Evolutionary conservation across 1,140 invertebrate genomes (phyloP), one percentile per base, ranked within the genome.

Genomic region (Zaprionus capensis): DNA sequence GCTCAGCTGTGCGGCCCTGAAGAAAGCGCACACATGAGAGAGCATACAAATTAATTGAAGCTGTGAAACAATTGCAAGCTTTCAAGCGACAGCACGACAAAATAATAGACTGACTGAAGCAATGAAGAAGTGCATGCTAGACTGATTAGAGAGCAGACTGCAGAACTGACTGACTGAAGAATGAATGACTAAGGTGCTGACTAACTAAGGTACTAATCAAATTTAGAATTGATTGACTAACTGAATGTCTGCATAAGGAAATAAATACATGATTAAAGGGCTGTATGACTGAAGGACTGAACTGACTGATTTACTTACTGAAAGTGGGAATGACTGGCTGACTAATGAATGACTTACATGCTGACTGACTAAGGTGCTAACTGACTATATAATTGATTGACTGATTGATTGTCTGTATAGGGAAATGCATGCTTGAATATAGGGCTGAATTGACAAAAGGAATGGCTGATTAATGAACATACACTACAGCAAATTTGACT

Each of bases 31-130:
- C 26, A 44, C 51, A 76, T 62, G 31, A 34, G 31, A 34, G 31
- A 44, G 51, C 69, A 84, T 53, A 88, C 75, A 90, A 80, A 90
- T 88, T 84, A 88, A 88, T 81, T 90, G 72, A 81, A 81, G 69
- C 78, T 90, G 78, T 72, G 63, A 65, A 76, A 88, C 81, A 88
- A 80, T 90, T 88, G 84, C 80, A 83, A 87, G 84, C 81, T 82
- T 88, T 78, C 76, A 68, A 31, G 63, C 71, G 69, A 82, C 55
- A 58, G 70, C 38, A 20, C 44, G 14, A 62, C 17, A 51, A 20
- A 59, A 34, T 63, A 58, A 75, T 38, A 56, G 51, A 63, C 41
- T 73, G 64, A 58, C 36, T 38, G 14, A 15, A 15, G 14, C 46
- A 70, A 20, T 75, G 61, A 49, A 15, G 36, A 38, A 38, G 14